phyloP scores from a whole-genome alignment of 2,888 invertebrate species.

The Caradrina kadenii region DNA sequence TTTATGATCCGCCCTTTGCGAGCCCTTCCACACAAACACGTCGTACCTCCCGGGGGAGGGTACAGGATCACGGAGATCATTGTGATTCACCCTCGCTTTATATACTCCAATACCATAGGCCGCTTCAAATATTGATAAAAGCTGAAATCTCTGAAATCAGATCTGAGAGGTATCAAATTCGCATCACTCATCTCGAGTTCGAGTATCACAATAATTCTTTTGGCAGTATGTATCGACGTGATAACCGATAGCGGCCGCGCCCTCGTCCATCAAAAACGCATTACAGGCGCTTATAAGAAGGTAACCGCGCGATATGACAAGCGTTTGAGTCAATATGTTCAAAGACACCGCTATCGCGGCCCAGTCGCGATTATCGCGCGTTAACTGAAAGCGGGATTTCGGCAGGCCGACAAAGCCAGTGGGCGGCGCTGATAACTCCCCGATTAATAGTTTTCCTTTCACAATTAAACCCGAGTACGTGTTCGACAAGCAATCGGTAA shows the following conservation, averaged over 20 bases:
- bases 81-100: slow-evolving; percentile 52
- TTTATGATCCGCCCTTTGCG: slow-evolving; percentile 75
- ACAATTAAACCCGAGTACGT: slow-evolving; percentile 76
- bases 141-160: slow-evolving; percentile 63
- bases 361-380: slow-evolving; percentile 81
- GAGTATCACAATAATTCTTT: slow-evolving; percentile 65
- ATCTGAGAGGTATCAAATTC: slow-evolving; percentile 59
- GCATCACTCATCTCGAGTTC: slow-evolving; percentile 64
- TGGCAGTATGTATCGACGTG: slow-evolving; percentile 69
- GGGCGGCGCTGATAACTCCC: slow-evolving; percentile 78
- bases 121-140: slow-evolving; percentile 32
- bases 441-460: slow-evolving; percentile 88
- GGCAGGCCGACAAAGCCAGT: slow-evolving; percentile 86
- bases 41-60: slow-evolving; percentile 64
- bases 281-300: slow-evolving; percentile 85
- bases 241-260: slow-evolving; percentile 80
- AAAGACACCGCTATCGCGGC: slow-evolving; percentile 87
- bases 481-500: slow-evolving; percentile 81
- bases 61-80: slow-evolving; percentile 33
- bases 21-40: slow-evolving; percentile 52
- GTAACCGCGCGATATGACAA: slow-evolving; percentile 79
- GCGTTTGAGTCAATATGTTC: slow-evolving; percentile 82
- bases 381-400: slow-evolving; percentile 87
- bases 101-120: slow-evolving; percentile 16
- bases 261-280: slow-evolving; percentile 87